Evolutionary conservation across 2,888 invertebrate genomes (phyloP).

Genomic region (Allolobophora icterica): DNA sequence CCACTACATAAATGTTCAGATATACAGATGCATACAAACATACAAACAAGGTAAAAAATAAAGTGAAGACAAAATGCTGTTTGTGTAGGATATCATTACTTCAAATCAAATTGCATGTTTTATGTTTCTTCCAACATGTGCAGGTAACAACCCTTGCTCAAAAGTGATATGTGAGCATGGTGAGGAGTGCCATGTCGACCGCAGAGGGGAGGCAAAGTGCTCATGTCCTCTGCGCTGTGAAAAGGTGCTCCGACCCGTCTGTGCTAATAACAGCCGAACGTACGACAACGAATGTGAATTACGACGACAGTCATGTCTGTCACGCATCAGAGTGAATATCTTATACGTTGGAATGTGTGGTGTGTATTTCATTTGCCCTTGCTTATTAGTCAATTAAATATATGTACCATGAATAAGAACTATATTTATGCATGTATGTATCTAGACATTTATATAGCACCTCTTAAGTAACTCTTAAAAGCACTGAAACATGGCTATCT

Average conservation of each 20-base stretch:
- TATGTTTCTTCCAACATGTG: background rate
- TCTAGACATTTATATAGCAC: background rate
- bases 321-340: conserved; percentile 53
- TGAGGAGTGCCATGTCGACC: conserved; percentile 82
- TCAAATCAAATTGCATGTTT: no score
- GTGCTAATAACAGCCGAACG: conserved; percentile 88
- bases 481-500: no score
- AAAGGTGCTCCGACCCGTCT: conserved; percentile 78
- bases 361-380: background rate
- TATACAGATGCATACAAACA: background rate
- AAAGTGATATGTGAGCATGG: conserved; percentile 78
- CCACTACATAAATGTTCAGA: background rate
- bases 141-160: conserved; percentile 82
- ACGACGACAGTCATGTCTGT: conserved; percentile 76
- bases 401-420: background rate
- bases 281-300: conserved; percentile 87
- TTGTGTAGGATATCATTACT: background rate
- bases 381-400: background rate
- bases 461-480: background rate
- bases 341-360: background rate
- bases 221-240: conserved; percentile 84
- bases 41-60: background rate
- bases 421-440: background rate
- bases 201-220: conserved; percentile 82
- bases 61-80: background rate